These are phyloP conservation scores for Nipponia nippon DNA, from an alignment of 2,113 vertebrate genomes.

Conservation along the genomic window DNA sequence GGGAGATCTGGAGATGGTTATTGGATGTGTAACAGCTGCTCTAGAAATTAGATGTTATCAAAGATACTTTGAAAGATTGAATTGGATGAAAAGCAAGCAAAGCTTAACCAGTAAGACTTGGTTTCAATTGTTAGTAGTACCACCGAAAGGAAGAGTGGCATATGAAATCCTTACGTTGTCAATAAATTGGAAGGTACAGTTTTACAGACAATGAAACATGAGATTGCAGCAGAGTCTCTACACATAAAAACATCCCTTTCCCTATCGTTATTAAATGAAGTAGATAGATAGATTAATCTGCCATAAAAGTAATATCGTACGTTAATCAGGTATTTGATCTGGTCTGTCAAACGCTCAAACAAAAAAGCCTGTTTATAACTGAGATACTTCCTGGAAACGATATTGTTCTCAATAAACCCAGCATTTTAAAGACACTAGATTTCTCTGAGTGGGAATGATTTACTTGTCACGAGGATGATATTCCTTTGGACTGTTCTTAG, in stretches of 20 bases:
- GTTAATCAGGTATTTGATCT: background rate
- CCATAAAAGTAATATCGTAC: background rate
- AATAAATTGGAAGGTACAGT: background rate
- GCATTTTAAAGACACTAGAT: background rate
- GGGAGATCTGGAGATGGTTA: slow-evolving; percentile 48
- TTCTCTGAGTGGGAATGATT: background rate
- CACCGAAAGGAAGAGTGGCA: background rate
- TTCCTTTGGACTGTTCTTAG: background rate
- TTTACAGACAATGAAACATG: background rate
- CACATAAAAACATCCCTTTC: background rate
- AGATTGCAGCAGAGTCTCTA: background rate
- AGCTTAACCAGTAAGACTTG: background rate
- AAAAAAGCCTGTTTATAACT: background rate
- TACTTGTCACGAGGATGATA: background rate
- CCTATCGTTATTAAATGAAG: background rate
- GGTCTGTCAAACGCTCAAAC: background rate
- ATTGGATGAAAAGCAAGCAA: slow-evolving; percentile 24
- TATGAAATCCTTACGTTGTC: background rate
- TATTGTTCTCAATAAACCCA: background rate
- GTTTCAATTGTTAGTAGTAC: slow-evolving; percentile 8
- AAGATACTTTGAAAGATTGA: slow-evolving; percentile 26
- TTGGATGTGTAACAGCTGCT: slow-evolving; percentile 61
- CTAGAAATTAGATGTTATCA: slow-evolving; percentile 64
- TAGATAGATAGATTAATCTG: background rate
- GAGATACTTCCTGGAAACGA: background rate